A percentile compares a stretch with the other conserved stretches of the same genome.
Conservation (phyloP, 2,888 invertebrate species). For the Crossocerus cetratus region DNA sequence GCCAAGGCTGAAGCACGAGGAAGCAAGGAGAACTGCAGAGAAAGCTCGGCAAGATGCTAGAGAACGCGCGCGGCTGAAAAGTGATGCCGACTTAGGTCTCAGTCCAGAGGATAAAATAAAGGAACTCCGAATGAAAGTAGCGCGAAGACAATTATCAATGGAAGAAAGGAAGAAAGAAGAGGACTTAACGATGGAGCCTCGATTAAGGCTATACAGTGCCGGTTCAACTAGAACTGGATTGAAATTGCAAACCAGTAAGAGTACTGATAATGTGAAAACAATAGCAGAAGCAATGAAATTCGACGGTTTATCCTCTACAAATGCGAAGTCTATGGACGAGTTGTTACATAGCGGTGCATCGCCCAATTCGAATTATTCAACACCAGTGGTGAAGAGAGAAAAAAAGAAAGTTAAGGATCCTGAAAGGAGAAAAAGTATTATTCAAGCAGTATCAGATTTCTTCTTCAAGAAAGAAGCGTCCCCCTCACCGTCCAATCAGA, state of each 20-base stretch:
- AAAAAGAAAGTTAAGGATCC: constrained; percentile 81
- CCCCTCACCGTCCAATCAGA: constrained; percentile 70
- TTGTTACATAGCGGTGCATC: constrained; percentile 52
- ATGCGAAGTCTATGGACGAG: constrained; percentile 73
- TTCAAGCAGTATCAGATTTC: constrained; percentile 90
- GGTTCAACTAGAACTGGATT: constrained; percentile 50
- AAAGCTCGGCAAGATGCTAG: constrained; percentile 82
- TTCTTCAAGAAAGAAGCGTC: constrained; percentile 84
- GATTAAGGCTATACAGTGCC: constrained; percentile 63
- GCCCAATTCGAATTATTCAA: constrained; percentile 23
- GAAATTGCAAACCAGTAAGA: constrained; percentile 73
- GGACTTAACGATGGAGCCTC: constrained; percentile 56
- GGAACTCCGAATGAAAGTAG: constrained; percentile 78
- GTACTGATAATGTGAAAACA: constrained; percentile 73
- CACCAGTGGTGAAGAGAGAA: constrained; percentile 69
- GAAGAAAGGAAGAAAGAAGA: constrained; percentile 65
- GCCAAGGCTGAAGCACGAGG: constrained; percentile 77
- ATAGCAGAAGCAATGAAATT: constrained; percentile 62
- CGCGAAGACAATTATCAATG: constrained; percentile 68
- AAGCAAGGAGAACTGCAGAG: constrained; percentile 78
- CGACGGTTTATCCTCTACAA: constrained; percentile 55
- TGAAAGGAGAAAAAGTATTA: constrained; percentile 88
- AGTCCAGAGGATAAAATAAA: constrained; percentile 84
- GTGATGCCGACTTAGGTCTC: constrained; percentile 86
- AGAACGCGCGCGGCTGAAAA: constrained; percentile 83